These are phyloP conservation scores for Aldrovandia affinis DNA, from an alignment of 2,797 vertebrate genomes.

Conservation along the genomic window DNA sequence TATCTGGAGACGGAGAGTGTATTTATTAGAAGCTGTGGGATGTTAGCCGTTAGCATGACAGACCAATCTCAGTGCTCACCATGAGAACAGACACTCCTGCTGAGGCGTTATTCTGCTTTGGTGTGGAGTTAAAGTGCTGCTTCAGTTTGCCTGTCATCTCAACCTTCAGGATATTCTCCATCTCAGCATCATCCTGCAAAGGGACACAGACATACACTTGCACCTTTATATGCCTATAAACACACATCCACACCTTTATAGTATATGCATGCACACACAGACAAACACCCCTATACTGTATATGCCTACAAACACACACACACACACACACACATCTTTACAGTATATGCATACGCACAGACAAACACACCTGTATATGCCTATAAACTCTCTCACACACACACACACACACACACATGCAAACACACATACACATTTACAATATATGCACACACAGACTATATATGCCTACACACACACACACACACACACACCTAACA, in stretches of 20 bases:
- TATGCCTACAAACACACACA: neutral
- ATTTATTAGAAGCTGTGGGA: neutral
- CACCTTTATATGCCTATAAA: neutral
- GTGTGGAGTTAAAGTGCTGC: conserved; percentile 80
- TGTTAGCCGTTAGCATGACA: neutral
- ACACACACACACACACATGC: neutral
- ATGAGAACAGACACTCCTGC: conserved; percentile 80
- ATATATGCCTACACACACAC: neutral
- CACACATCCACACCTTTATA: neutral
- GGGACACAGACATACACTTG: no score
- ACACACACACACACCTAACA: neutral
- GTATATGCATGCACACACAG: no score
- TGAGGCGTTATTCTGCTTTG: conserved; percentile 78
- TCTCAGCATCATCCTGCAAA: conserved; percentile 83
- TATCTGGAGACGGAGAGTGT: neutral
- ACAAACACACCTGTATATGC: neutral
- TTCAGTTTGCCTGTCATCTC: conserved; percentile 84
- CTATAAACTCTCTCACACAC: no score
- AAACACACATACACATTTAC: neutral
- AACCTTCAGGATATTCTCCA: conserved; percentile 84
- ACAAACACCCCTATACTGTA: neutral
- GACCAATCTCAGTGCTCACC: conserved; percentile 65
- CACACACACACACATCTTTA: neutral
- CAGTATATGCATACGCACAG: neutral
- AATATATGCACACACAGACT: neutral